Evolutionary conservation across 2,888 invertebrate species (phyloP).

Genomic region (Hyalella azteca): DNA sequence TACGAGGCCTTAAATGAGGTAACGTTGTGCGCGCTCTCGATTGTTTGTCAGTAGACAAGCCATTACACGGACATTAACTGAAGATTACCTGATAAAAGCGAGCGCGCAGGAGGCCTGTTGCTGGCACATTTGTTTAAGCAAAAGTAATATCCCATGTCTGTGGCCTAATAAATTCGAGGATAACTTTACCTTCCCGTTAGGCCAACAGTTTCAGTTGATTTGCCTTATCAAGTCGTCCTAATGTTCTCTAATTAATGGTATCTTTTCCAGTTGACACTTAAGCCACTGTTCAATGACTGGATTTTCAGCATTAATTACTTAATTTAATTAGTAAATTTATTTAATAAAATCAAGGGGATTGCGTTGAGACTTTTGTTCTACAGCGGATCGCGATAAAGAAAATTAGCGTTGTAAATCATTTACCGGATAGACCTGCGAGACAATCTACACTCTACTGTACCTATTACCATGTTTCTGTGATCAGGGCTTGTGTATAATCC

Average conservation of each 20-base stretch:
- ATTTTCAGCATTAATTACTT: too few species aligned
- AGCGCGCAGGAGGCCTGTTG: neutral
- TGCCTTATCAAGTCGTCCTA: too few species aligned
- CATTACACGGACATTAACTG: constrained; percentile 24
- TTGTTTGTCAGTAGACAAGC: neutral
- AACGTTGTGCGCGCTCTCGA: neutral
- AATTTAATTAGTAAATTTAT: too few species aligned
- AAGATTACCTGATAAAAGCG: neutral
- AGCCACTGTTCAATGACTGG: too few species aligned
- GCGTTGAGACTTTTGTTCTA: constrained; percentile 22
- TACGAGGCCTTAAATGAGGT: neutral
- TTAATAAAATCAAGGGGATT: neutral
- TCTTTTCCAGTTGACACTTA: too few species aligned
- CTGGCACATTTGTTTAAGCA: neutral
- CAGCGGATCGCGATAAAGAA: constrained; percentile 21
- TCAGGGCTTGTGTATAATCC: too few species aligned
- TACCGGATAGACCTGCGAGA: constrained; percentile 14
- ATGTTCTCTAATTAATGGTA: too few species aligned
- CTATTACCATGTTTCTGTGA: too few species aligned
- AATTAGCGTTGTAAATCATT: neutral
- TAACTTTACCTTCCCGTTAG: constrained; percentile 9
- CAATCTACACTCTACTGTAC: too few species aligned
- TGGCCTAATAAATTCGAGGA: constrained; percentile 14
- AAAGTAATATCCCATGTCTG: neutral
- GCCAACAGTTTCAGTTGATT: too few species aligned